Base-by-base conservation (phyloP, 2,888 invertebrate species). In the Erebia epiphron region DNA sequence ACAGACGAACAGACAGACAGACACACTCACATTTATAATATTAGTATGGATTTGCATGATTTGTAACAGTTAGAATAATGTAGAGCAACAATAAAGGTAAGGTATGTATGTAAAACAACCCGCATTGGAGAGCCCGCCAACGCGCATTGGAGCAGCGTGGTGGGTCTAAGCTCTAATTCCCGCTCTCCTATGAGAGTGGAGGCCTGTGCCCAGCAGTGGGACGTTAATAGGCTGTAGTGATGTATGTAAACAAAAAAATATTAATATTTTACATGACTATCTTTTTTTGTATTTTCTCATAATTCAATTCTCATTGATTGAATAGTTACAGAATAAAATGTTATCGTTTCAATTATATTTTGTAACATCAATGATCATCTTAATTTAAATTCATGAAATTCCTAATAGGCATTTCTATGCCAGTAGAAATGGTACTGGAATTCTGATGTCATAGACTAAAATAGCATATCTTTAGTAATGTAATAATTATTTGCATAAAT, bases 361-460 rank as follows among this genome's bases (percentile, higher is more conserved):
- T 56, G 18, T 56, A 54, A 54, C 10, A 11, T 54, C 18, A 54
- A 16, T 50, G 7, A 52, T 52, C 52, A n/a, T 52, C 9, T 7
- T 52, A 52, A 9, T n/a, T 54, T 11, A 54, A 16, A 10, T n/a
- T 16, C 46, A 9, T 41, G 7, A 43, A 18, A 54, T 66, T 66
- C 74, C 72, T 68, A 82, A 79, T 79, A 82, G 78, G 74, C 81
- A 75, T 79, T 79, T 85, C 85, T 85, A 80, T 73, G 10, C 72
- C 4, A 67, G 78, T 79, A 84, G 85, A 85, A 75, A 77, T 72
- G 77, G 75, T 79, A 80, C 76, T 80, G 80, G 66, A 63, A 72
- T 66, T 1, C 67, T 72, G 57, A 62, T 16, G 58, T 54, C 43
- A 18, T 58, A 62, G 35, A 56, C 18, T 64, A 49, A 60, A 58